phyloP scores from a whole-genome alignment of 2,797 vertebrate genomes.

The Delichon dasypus region DNA sequence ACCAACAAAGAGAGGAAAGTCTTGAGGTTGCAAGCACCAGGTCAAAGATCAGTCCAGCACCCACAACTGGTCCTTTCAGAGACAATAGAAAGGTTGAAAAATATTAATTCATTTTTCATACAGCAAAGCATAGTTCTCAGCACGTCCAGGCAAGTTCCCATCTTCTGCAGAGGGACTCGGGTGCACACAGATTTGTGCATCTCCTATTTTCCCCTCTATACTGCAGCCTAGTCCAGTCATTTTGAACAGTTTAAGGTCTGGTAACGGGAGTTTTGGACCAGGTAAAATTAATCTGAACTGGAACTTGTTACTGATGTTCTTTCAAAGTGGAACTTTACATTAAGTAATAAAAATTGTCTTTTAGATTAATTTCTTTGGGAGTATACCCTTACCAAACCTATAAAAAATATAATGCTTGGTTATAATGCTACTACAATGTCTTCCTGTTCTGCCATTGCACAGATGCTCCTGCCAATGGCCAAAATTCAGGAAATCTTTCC shows the following conservation, averaged over 20 bases:
- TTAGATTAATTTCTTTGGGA: not conserved
- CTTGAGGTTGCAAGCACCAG: not conserved
- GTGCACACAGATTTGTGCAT: accelerated
- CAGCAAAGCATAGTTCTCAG: not conserved
- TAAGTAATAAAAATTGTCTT: not conserved
- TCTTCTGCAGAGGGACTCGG: not conserved
- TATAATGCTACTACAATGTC: not conserved
- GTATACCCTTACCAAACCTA: accelerated
- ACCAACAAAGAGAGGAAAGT: not conserved
- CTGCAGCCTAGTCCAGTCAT: not conserved
- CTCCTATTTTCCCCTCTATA: not conserved
- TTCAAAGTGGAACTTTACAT: not conserved
- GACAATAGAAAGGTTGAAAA: not conserved
- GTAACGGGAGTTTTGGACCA: not conserved
- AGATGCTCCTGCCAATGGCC: not conserved
- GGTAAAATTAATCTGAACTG: not conserved
- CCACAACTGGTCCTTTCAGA: not conserved
- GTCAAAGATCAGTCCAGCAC: not conserved
- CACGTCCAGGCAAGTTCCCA: not conserved
- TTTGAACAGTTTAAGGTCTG: not conserved
- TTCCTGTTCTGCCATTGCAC: not conserved
- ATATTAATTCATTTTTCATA: not conserved
- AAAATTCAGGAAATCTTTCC: not conserved
- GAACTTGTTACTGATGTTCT: not conserved
- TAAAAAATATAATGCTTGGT: not conserved